Conservation (phyloP, 1,140 invertebrate species). For the Procambarus clarkii region DNA sequence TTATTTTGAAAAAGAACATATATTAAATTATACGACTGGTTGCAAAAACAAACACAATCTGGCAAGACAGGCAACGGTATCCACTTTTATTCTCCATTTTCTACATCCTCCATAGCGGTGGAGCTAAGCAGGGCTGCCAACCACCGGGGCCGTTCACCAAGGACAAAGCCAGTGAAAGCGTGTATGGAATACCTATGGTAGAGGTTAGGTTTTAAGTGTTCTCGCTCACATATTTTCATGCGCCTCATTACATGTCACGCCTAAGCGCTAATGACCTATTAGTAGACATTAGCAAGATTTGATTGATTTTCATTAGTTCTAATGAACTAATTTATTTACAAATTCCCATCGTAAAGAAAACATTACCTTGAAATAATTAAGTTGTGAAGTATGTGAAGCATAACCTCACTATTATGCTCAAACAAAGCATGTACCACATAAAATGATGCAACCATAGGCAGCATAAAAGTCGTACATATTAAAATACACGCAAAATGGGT, state of each 20-base stretch:
- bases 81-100: slow-evolving; percentile 63
- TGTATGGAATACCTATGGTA: slow-evolving; percentile 65
- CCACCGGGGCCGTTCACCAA: slow-evolving; percentile 53
- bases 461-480: neutral
- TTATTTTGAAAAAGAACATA: neutral
- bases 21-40: neutral
- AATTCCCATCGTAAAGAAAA: too few relatives aligned
- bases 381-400: too few relatives aligned
- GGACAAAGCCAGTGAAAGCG: slow-evolving; percentile 66
- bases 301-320: neutral
- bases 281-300: neutral
- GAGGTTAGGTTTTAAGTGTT: slow-evolving; percentile 23
- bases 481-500: neutral
- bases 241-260: slow-evolving; percentile 24
- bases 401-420: neutral
- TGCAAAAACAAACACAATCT: neutral
- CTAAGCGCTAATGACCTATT: slow-evolving; percentile 22
- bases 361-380: too few relatives aligned
- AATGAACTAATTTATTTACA: neutral
- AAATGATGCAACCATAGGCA: neutral
- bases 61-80: slow-evolving; percentile 3
- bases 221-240: slow-evolving; percentile 33
- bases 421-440: neutral
- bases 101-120: slow-evolving; percentile 44
- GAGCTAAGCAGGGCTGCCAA: slow-evolving; percentile 55